A percentile compares a stretch with the other conserved stretches of the same genome.
Evolutionary conservation across 2,888 invertebrate genomes (phyloP).

Genomic region (Caenorhabditis sp.): DNA sequence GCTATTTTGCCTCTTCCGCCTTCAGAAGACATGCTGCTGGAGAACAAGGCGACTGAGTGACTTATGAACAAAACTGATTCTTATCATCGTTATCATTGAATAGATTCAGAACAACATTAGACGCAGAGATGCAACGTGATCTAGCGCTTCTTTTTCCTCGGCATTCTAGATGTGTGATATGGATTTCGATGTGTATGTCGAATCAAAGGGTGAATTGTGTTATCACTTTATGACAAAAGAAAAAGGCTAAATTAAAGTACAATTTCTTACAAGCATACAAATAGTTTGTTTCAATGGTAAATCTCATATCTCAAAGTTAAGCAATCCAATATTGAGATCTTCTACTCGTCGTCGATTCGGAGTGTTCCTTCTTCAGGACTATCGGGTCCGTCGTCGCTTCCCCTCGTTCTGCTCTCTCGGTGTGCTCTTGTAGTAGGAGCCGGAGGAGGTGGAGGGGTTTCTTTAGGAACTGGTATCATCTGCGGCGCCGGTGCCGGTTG

Average conservation of each 20-base stretch:
- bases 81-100: slow-evolving; percentile 35
- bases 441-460: slow-evolving; percentile 6
- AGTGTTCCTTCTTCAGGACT: slow-evolving; percentile 62
- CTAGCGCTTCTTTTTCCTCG: slow-evolving; percentile 12
- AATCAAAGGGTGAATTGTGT: slow-evolving; percentile 30
- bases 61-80: slow-evolving; percentile 20
- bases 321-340: not conserved
- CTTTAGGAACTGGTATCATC: slow-evolving; percentile 48
- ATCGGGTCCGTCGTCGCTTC: slow-evolving; percentile 44
- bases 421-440: slow-evolving; percentile 12
- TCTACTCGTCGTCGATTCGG: slow-evolving; percentile 62
- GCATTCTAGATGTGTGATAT: slow-evolving; percentile 42
- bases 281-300: slow-evolving; percentile 18
- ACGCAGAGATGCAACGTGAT: slow-evolving; percentile 56
- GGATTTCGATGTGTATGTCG: slow-evolving; percentile 3
- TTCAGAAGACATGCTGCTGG: slow-evolving; percentile 17
- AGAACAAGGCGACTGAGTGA: slow-evolving; percentile 18
- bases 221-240: slow-evolving; percentile 36
- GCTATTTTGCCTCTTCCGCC: slow-evolving; percentile 68
- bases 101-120: slow-evolving; percentile 39
- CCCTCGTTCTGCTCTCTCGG: slow-evolving; percentile 11
- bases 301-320: too few relatives aligned
- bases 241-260: not conserved
- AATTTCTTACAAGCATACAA: not conserved
- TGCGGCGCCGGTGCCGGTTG: slow-evolving; percentile 53